phyloP scores from a whole-genome alignment of 2,888 invertebrate genomes.

The Abrostola triplasia region DNA sequence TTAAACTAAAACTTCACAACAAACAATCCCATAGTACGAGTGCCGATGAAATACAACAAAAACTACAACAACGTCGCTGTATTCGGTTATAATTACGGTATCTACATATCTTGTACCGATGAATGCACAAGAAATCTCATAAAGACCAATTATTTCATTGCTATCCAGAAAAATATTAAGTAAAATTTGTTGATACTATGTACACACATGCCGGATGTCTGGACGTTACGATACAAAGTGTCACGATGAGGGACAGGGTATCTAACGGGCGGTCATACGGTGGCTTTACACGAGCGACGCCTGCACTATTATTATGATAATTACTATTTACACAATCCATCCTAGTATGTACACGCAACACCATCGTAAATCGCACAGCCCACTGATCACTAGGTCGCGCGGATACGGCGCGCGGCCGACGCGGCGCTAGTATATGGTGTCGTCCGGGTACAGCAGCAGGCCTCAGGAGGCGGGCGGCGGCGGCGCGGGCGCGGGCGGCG shows the following conservation, averaged over 20 bases:
- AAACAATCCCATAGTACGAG: no score
- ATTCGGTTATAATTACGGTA: not conserved
- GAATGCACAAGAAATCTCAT: not conserved
- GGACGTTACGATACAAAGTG: constrained; percentile 44
- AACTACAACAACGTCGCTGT: not conserved
- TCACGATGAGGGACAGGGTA: constrained; percentile 33
- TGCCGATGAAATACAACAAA: no score
- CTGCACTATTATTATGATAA: constrained; percentile 50
- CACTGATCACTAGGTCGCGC: constrained; percentile 1
- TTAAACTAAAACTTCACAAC: no score
- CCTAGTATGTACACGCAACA: constrained; percentile 40
- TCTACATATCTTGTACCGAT: not conserved
- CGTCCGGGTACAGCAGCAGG: constrained; percentile 82
- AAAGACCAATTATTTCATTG: constrained; percentile 17
- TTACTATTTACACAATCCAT: constrained; percentile 51
- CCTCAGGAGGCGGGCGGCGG: constrained; percentile 77
- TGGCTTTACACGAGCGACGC: constrained; percentile 37
- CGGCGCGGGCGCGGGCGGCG: constrained; percentile 42
- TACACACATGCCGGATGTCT: constrained; percentile 35
- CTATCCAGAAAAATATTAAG: constrained; percentile 38
- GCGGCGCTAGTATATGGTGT: constrained; percentile 76
- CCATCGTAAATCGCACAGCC: constrained; percentile 30
- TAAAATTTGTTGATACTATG: constrained; percentile 37
- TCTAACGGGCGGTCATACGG: constrained; percentile 37
- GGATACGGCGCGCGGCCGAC: not conserved